These are phyloP conservation scores for Camelus dromedarius DNA, from an alignment of 2,113 vertebrate genomes.

Conservation along the genomic window DNA sequence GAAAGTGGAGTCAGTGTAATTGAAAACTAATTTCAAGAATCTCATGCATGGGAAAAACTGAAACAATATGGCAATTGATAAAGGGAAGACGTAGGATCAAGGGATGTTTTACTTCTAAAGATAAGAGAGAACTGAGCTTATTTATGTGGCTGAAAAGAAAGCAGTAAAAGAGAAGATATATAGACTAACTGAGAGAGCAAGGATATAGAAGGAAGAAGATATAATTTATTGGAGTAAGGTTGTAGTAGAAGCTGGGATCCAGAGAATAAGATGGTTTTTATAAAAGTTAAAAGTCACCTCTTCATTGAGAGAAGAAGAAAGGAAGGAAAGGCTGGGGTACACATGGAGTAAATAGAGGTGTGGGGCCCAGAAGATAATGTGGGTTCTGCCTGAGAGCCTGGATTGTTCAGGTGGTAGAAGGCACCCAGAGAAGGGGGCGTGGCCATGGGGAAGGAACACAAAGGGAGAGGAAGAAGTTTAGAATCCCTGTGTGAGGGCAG, in stretches of 20 bases:
- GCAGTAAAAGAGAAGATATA: background rate
- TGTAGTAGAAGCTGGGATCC: background rate
- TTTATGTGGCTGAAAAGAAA: background rate
- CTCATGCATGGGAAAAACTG: background rate
- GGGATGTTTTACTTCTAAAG: conserved; percentile 1
- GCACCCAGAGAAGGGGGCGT: background rate
- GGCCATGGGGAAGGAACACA: background rate
- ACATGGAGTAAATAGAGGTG: background rate
- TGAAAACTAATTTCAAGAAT: background rate
- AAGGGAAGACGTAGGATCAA: background rate
- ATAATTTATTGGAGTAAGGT: background rate
- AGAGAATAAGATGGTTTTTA: background rate
- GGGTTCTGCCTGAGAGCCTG: background rate
- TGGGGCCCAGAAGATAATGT: background rate
- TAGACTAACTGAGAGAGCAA: background rate
- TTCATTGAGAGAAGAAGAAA: background rate
- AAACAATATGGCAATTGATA: background rate
- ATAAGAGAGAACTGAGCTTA: background rate
- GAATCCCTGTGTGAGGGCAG: background rate
- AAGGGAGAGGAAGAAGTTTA: background rate
- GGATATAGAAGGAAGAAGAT: background rate
- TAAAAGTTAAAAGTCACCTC: background rate
- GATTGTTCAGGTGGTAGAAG: background rate
- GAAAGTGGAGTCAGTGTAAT: background rate
- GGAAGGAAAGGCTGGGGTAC: background rate